Base-by-base conservation (phyloP, 1,140 invertebrate species). In the Lycorma delicatula region DNA sequence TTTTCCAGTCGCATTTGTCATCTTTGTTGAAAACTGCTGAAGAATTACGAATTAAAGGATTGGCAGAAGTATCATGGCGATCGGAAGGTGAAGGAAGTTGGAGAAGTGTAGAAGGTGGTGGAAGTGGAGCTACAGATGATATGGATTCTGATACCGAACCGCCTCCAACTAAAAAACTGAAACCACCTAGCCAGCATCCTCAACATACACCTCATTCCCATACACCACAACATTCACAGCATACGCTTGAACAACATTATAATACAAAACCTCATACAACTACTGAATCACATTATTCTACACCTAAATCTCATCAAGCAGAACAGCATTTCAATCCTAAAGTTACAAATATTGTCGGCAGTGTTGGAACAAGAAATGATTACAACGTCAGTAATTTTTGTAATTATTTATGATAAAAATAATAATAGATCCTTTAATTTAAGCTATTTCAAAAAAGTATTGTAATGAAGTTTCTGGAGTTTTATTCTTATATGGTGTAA, bases 11-110 rank as follows among this genome's bases (percentile, higher is more conserved):
- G 49, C 86, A 89, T 69, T 72, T 95, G 47, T 85, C 87, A 13
- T 89, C 89, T 26, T 72, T 94, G 47, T 70, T 95, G 67, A 92
- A 92, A 75, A 93, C 91, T 54, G 92, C 92, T 1, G 91, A 94
- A 72, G 91, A 91, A 68, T 75, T 95, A 7, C 82, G 89, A 69
- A 91, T 94, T 59, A 94, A 95, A 75, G 92, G 92, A 0, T 73
- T 94, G 18, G 89, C 91, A 31, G 89, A 93, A 71, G 87, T 91
- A 2, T 87, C 87, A 56, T 89, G 86, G 86, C 80, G 62, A 28
- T 57, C 64, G 20, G 66, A 69, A 31, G 59, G 63, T n/a, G 64
- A 67, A 55, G 63, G 64, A 4, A 53, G 59, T 18, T 64, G 63
- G 55, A 56, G 64, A 22, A 64, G 61, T 59, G 61, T 66, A 27